Evolutionary conservation across 2,888 invertebrate species (phyloP), one percentile per base, ranked within the genome.

Genomic region (Empis livida): DNA sequence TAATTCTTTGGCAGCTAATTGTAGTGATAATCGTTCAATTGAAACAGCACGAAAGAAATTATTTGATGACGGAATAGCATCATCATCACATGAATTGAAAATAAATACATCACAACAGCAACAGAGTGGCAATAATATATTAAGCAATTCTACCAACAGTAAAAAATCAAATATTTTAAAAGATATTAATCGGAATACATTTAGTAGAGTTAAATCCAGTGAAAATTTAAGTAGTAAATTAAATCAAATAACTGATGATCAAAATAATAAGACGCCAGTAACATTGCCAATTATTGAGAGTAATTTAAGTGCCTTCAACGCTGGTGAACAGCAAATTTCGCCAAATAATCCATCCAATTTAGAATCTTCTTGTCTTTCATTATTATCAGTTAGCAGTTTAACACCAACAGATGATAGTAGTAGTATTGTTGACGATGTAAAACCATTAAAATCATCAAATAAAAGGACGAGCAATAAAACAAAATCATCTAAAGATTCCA

Each of bases 341-440:
- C 27, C 20, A 41, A 20, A 35, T 35, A 13, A n/a, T n/a, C 35
- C 41, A 41, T 39, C 39, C 10, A 11, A 11, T 10, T 11, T 17
- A 10, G 20, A 3, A 11, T 20, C 39, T 13, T 39, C 43, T 41
- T 42, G 46, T 46, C 49, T 15, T 23, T 13, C 13, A 15, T 32
- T 32, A n/a, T 15, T 31, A 16, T 39, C 49, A 17, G 47, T 65
- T 51, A 63, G 61, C 46, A 67, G 67, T 51, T 64, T 64, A 27
- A 67, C 67, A 44, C 67, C 67, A 39, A 68, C 67, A 10, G 66
- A 67, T 48, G 67, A 67, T 43, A 68, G 65, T 46, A 65, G 64
- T 45, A 59, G 60, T 15, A 56, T 57, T 32, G 48, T 20, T 23
- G 27, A n/a, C 35, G 35, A n/a, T 35, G n/a, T 13, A n/a, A 35